Percentiles rank a stretch among this genome's conserved stretches.
phyloP scores from a whole-genome alignment of 2,113 vertebrate genomes.

The Barbus barbus region DNA sequence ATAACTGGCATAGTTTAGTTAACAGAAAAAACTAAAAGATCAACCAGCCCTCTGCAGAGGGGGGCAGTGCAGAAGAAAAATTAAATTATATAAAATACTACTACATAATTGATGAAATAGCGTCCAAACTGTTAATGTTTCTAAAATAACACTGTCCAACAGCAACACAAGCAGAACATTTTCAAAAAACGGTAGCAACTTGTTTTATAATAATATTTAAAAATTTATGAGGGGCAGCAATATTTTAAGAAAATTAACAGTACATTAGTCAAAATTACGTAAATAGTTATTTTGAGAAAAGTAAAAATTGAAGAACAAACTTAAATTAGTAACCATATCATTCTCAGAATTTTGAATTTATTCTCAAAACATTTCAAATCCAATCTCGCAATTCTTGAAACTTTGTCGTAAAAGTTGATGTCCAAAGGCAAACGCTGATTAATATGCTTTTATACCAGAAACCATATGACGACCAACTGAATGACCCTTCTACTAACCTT shows the following conservation, averaged over 20 bases:
- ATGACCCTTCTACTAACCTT: no score
- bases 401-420: neutral
- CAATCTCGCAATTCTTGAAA: neutral
- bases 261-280: no score
- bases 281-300: no score
- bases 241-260: no score
- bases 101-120: neutral
- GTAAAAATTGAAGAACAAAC: no score
- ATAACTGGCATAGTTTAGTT: neutral
- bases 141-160: neutral
- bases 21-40: slow-evolving; percentile 4
- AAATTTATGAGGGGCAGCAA: no score
- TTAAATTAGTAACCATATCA: no score
- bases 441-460: neutral
- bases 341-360: neutral
- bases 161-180: no score
- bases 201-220: neutral
- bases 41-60: neutral
- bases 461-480: neutral
- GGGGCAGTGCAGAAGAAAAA: neutral
- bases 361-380: neutral
- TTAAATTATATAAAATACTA: neutral
- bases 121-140: neutral
- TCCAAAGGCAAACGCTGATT: neutral
- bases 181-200: neutral